Evolutionary conservation across 2,797 vertebrate genomes (phyloP).

Genomic region (Neosalanx taihuensis): DNA sequence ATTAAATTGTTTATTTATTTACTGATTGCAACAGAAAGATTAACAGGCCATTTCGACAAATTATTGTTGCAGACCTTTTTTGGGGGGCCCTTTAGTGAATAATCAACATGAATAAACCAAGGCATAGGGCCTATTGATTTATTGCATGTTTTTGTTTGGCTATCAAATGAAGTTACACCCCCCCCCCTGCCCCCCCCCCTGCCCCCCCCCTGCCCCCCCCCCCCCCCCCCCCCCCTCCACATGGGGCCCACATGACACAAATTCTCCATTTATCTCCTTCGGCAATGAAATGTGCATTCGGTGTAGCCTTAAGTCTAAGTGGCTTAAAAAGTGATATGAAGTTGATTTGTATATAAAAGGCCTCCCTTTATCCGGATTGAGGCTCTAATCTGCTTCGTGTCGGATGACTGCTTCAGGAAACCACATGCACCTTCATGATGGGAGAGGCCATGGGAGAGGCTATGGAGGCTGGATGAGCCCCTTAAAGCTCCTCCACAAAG

Average conservation of each 20-base stretch:
- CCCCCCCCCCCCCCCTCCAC: slow-evolving; percentile 68
- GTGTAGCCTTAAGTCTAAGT: slow-evolving; percentile 82
- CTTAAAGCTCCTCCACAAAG: slow-evolving; percentile 76
- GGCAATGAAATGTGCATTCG: slow-evolving; percentile 84
- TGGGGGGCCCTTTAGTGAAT: not conserved
- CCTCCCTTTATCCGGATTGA: slow-evolving; percentile 85
- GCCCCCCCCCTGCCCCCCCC: slow-evolving; percentile 67
- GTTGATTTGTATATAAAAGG: slow-evolving; percentile 92
- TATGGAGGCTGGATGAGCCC: slow-evolving; percentile 70
- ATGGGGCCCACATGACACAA: slow-evolving; percentile 75
- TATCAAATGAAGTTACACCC: slow-evolving; percentile 78
- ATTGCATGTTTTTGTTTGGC: slow-evolving; percentile 35
- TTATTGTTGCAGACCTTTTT: not conserved
- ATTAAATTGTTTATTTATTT: not conserved
- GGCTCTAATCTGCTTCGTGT: slow-evolving; percentile 84
- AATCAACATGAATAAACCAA: slow-evolving; percentile 16
- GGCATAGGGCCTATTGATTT: slow-evolving; percentile 28
- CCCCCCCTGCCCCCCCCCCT: slow-evolving; percentile 66
- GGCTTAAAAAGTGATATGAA: slow-evolving; percentile 90
- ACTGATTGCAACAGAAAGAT: not conserved
- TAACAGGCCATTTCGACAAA: not conserved
- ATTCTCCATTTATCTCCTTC: slow-evolving; percentile 74
- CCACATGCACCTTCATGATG: slow-evolving; percentile 78
- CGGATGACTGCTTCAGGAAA: slow-evolving; percentile 85
- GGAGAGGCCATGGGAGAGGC: slow-evolving; percentile 42